Base-by-base conservation (phyloP, 2,888 invertebrate species). In the Ethmia dodecea region DNA sequence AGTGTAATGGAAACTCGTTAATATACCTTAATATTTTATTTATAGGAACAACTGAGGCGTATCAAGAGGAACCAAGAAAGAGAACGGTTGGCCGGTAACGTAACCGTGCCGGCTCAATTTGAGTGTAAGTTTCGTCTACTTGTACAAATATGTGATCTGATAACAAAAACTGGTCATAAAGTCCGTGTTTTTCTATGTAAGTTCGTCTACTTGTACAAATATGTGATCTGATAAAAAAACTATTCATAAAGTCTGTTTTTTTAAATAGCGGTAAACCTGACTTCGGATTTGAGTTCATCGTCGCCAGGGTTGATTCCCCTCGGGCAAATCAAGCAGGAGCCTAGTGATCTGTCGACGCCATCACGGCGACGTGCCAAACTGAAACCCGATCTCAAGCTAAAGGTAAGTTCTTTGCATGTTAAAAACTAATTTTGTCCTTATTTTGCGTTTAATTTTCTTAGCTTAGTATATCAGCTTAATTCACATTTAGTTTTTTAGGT, bases 51-150 rank as follows among this genome's bases (percentile, higher is more conserved):
- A 80, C 72, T 99, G 42, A 87, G 99, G 34, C 89, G 99, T 55
- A 95, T 99, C 43, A 98, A 98, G 69, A 89, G 98, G 28, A 98
- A 98, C 74, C 97, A 97, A 69, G 97, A 95, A 64, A 89, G 94
- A 6, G 94, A 94, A 60, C 87, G 92, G 33, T 75, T 91, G 34
- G 89, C 91, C 3, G 88, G 90, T 3, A 88, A 86, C 39, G 75
- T 73, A 0, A 70, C 76, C 1, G 67, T 72, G 1, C 73, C 77
- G 1, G 65, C 58, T 11, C 42, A 57, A 10, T 75, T 68, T 51
- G n/a, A n/a, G n/a, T n/a, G n/a, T n/a, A n/a, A n/a, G n/a, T n/a
- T n/a, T n/a, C n/a, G n/a, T n/a, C n/a, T n/a, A n/a, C n/a, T n/a
- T n/a, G n/a, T n/a, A n/a, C n/a, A n/a, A n/a, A n/a, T n/a, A n/a